Base-by-base conservation (phyloP, 2,113 vertebrate genomes). In the Dipodomys merriami region DNA sequence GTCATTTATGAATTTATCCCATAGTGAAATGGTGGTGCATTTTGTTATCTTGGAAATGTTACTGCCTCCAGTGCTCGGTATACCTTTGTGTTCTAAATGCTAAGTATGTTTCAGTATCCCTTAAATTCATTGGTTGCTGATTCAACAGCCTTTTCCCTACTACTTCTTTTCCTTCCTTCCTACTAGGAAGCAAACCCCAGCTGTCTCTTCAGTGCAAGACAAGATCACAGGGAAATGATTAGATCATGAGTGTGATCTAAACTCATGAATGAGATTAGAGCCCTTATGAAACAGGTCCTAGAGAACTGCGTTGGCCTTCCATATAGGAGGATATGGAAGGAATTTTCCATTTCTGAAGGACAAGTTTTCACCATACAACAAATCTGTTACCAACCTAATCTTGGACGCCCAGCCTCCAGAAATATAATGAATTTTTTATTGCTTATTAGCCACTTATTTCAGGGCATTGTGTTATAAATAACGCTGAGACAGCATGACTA, bases 281-380 rank as follows among this genome's bases (percentile, higher is more conserved):
- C 22, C n/a, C 27, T 78, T 44, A 27, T 9, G 23, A 78, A 79
- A 49, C 12, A 39, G 53, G 30, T 5, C 11, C 20, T 30, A 29
- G 15, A 25, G 39, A 65, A 0, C 8, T 12, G 8, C 39, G 6
- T n/a, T 67, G 15, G 1, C 13, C 8, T 6, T 9, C 8, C 35
- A 1, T 53, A 35, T 8, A 18, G 65, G n/a, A 39, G 30, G n/a
- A 35, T 4, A 1, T 39, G 80, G 39, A 0, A n/a, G n/a, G 49
- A 46, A 62, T 3, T 4, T 25, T 10, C 2, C 3, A 62, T 57
- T 19, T 8, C 23, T 39, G 8, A 35, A 72, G 6, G 49, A 44
- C 6, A 46, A 5, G 16, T 20, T 29, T 62, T 72, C 13, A 15
- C 35, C 20, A 69, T 35, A 20, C 2, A 64, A 0, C 15, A 62